Percentiles rank a stretch among this genome's conserved stretches.
Evolutionary conservation across 2,797 vertebrate species (phyloP).

Genomic region (Lepus oiostolus): DNA sequence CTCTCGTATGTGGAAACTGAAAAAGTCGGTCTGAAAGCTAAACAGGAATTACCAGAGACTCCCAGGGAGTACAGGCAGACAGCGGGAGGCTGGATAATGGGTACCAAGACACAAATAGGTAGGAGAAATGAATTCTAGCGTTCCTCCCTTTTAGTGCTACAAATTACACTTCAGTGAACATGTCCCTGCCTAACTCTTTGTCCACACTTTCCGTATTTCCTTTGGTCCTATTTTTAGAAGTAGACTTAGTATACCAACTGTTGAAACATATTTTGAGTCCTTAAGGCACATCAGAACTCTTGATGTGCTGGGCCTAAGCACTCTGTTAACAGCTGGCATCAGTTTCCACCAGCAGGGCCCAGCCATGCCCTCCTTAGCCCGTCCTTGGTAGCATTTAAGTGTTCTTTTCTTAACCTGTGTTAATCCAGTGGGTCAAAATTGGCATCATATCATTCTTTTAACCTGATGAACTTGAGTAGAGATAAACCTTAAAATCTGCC

Average conservation of each 20-base stretch:
- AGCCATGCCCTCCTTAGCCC: not conserved
- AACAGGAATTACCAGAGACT: no score
- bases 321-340: not conserved
- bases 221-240: not conserved
- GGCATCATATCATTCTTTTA: not conserved
- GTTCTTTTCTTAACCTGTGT: constrained; percentile 24
- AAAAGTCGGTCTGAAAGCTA: no score
- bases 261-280: constrained; percentile 35
- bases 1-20: no score
- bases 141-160: constrained; percentile 29
- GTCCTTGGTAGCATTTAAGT: not conserved
- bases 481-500: constrained; percentile 22
- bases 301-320: not conserved
- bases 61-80: no score
- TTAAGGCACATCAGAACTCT: constrained; percentile 13
- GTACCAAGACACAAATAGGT: no score
- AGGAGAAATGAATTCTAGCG: no score
- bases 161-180: constrained; percentile 8
- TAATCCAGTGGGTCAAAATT: not conserved
- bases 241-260: constrained; percentile 42
- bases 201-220: not conserved
- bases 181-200: not conserved
- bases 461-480: constrained; percentile 26
- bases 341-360: not conserved
- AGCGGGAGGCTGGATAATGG: no score